These are phyloP conservation scores for Drosophila cognata DNA, from an alignment of 2,888 invertebrate genomes.

Conservation along the genomic window DNA sequence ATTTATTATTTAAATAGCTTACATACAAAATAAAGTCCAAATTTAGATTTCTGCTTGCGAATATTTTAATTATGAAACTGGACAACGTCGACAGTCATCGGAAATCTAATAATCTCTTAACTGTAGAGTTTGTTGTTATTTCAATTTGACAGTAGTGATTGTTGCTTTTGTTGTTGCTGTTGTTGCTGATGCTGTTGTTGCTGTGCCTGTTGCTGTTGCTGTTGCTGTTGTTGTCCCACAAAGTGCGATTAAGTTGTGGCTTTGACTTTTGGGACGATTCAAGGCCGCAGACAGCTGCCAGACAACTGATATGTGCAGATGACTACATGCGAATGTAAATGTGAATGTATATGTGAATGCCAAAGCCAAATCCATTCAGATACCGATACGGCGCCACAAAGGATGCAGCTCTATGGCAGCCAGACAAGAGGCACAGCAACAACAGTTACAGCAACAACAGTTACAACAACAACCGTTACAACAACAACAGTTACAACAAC, in stretches of 20 bases:
- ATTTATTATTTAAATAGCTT: neutral
- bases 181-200: constrained; percentile 22
- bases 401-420: constrained; percentile 42
- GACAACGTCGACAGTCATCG: constrained; percentile 26
- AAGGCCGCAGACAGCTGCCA: constrained; percentile 80
- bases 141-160: constrained; percentile 11
- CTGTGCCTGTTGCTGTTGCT: constrained; percentile 13
- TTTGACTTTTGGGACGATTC: constrained; percentile 70
- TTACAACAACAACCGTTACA: constrained; percentile 6
- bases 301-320: constrained; percentile 82
- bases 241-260: constrained; percentile 75
- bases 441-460: constrained; percentile 13
- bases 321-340: constrained; percentile 63
- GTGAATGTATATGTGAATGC: constrained; percentile 41
- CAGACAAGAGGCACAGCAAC: constrained; percentile 27
- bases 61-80: constrained; percentile 19
- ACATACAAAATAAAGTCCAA: neutral
- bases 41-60: neutral
- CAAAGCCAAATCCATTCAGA: constrained; percentile 63
- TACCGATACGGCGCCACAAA: constrained; percentile 62
- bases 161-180: constrained; percentile 20
- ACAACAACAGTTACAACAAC: constrained; percentile 3
- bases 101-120: constrained; percentile 55
- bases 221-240: constrained; percentile 29
- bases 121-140: constrained; percentile 18